Percentiles rank a stretch among this genome's conserved stretches.
phyloP scores from a whole-genome alignment of 2,888 invertebrate species.

The Heliconius hortense region DNA sequence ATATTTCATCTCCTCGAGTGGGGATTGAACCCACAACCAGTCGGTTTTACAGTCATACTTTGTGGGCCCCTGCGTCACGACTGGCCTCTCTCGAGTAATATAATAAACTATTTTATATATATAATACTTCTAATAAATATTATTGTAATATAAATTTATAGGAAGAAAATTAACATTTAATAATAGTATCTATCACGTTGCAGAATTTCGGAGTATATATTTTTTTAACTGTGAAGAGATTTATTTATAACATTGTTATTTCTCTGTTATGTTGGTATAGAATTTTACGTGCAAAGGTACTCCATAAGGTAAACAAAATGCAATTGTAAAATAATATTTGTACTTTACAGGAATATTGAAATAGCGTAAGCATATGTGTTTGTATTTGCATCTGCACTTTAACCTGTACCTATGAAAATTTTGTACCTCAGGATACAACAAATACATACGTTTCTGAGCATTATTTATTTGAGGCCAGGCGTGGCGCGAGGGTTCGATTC shows the following conservation, averaged over 20 bases:
- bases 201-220: too few relatives aligned
- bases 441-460: too few relatives aligned
- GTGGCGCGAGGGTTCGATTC: too few relatives aligned
- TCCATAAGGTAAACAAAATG: slow-evolving; percentile 1
- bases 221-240: too few relatives aligned
- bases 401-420: not conserved
- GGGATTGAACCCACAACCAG: too few relatives aligned
- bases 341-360: slow-evolving; percentile 11
- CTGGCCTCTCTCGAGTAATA: too few relatives aligned
- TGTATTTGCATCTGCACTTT: not conserved
- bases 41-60: too few relatives aligned
- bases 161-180: too few relatives aligned
- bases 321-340: slow-evolving; percentile 7
- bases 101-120: not conserved
- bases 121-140: not conserved
- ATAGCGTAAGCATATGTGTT: not conserved
- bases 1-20: too few relatives aligned
- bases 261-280: not conserved
- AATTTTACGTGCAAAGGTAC: slow-evolving; percentile 1
- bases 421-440: not conserved
- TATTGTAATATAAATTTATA: not conserved
- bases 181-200: too few relatives aligned
- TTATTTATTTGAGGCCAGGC: not conserved
- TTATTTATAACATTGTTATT: not conserved
- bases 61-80: too few relatives aligned